Conservation (phyloP, 2,113 vertebrate genomes). For the Thermophis baileyi region DNA sequence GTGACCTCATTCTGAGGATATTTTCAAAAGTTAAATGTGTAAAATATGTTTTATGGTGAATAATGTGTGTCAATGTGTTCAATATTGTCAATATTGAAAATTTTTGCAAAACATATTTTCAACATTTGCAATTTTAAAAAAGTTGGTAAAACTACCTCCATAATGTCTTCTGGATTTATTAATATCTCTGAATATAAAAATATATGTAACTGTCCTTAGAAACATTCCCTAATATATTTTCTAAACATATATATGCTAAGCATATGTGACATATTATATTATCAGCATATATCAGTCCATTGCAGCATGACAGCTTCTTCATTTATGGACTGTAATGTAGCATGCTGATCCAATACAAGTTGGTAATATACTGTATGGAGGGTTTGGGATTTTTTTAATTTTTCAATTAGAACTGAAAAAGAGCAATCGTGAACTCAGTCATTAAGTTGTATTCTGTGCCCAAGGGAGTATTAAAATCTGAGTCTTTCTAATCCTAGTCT, state of each 20-base stretch:
- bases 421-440: not conserved
- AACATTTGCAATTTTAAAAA: not conserved
- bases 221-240: not conserved
- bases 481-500: not conserved
- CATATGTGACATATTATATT: not conserved
- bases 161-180: not conserved
- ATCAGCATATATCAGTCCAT: not conserved
- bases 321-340: not conserved
- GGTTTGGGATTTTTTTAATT: not conserved
- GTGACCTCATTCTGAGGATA: too few species aligned
- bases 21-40: not conserved
- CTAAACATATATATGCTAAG: not conserved
- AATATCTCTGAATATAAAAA: not conserved
- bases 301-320: not conserved
- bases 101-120: not conserved
- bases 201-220: not conserved
- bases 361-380: not conserved
- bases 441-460: not conserved
- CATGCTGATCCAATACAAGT: not conserved
- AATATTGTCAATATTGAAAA: not conserved
- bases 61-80: not conserved
- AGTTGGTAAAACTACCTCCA: not conserved
- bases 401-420: not conserved
- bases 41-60: not conserved
- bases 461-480: not conserved